A percentile compares a stretch with the other conserved stretches of the same genome.
Conservation (phyloP, 2,888 invertebrate species). For the Piscicola geometra region DNA sequence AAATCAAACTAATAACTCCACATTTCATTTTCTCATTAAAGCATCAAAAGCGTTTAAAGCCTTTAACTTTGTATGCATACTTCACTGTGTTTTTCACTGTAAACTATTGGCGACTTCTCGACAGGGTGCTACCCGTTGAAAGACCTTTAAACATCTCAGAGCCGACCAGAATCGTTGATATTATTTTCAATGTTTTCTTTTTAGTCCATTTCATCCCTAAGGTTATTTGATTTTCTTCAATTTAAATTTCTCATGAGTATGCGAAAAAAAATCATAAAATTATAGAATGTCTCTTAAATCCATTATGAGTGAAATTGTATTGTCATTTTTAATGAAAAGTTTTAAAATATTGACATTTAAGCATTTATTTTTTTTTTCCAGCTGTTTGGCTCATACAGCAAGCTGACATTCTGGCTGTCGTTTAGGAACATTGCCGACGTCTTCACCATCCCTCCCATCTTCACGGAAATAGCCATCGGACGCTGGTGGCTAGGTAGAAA, state of each 20-base stretch:
- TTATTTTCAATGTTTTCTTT: slow-evolving; percentile 26
- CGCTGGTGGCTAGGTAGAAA: slow-evolving; percentile 20
- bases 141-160: not conserved
- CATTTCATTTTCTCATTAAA: too few species aligned
- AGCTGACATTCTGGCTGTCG: slow-evolving; percentile 25
- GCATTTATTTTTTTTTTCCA: not conserved
- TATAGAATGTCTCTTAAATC: too few species aligned
- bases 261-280: too few species aligned
- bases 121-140: not conserved
- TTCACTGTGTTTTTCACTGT: too few species aligned
- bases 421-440: slow-evolving; percentile 21
- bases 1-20: too few species aligned
- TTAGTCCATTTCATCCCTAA: slow-evolving; percentile 20
- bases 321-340: too few species aligned
- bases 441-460: slow-evolving; percentile 26
- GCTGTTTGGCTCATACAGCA: slow-evolving; percentile 24
- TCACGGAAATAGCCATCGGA: slow-evolving; percentile 4
- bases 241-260: too few species aligned
- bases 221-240: not conserved
- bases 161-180: not conserved
- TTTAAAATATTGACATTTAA: not conserved
- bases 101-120: too few species aligned
- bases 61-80: too few species aligned
- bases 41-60: too few species aligned
- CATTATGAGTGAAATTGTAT: too few species aligned